Evolutionary conservation across 2,888 invertebrate genomes (phyloP).

Genomic region (Apomyelois bistriatella): DNA sequence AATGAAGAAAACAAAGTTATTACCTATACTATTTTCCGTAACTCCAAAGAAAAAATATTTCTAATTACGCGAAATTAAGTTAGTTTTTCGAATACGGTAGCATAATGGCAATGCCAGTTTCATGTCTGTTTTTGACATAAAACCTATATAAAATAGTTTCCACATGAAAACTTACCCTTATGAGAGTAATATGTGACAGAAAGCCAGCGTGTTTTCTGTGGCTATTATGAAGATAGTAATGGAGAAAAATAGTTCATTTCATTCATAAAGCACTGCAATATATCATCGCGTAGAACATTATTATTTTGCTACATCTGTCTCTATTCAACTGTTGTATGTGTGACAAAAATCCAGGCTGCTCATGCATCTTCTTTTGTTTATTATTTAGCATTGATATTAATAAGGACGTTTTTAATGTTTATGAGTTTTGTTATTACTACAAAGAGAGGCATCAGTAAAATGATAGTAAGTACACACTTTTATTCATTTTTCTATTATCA

Average conservation of each 20-base stretch:
- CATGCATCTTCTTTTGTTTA: neutral
- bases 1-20: too few species aligned
- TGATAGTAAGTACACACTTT: too few species aligned
- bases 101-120: too few species aligned
- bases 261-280: conserved; percentile 7
- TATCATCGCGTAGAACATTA: conserved; percentile 6
- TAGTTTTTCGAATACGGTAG: conserved; percentile 1
- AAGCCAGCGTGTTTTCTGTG: conserved; percentile 3
- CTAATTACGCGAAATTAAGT: neutral
- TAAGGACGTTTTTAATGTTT: neutral
- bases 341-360: neutral
- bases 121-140: neutral
- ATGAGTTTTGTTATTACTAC: neutral
- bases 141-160: neutral
- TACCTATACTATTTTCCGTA: neutral
- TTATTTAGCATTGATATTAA: neutral
- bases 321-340: conserved; percentile 5
- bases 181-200: conserved; percentile 9
- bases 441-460: too few species aligned
- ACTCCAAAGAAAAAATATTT: neutral
- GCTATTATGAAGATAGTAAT: conserved; percentile 7
- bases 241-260: conserved; percentile 11
- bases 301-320: conserved; percentile 5
- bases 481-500: too few species aligned
- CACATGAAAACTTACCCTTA: conserved; percentile 7